Conservation (phyloP, 2,888 invertebrate species). For the Drosophila subsilvestris region DNA sequence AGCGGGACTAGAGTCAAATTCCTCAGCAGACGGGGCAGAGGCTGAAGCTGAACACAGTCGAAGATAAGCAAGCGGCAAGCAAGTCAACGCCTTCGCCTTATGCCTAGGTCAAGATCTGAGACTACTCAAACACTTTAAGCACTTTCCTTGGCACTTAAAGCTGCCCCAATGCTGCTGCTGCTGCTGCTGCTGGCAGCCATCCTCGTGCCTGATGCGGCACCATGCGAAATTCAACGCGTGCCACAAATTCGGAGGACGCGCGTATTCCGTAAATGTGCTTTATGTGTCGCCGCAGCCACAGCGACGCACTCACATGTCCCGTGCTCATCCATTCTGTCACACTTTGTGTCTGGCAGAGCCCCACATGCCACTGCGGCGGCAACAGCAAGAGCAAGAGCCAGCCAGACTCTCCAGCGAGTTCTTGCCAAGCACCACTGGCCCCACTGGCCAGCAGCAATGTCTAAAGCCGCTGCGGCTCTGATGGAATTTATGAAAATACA, state of each 20-base stretch:
- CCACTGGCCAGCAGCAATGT: conserved; percentile 35
- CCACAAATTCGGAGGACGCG: conserved; percentile 45
- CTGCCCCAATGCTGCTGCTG: not conserved
- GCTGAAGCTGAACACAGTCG: conserved; percentile 13
- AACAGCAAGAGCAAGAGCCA: conserved; percentile 33
- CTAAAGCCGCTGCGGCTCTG: conserved; percentile 49
- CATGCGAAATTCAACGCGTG: conserved; percentile 52
- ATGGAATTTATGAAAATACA: conserved; percentile 60
- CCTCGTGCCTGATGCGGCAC: not conserved
- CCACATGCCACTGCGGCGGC: conserved; percentile 39
- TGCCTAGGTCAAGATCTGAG: conserved; percentile 44
- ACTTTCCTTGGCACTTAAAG: conserved; percentile 33
- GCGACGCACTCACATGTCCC: conserved; percentile 9
- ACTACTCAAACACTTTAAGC: conserved; percentile 11
- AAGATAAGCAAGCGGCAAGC: conserved; percentile 40
- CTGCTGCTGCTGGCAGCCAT: not conserved
- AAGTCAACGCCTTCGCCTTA: conserved; percentile 8
- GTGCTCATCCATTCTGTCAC: conserved; percentile 22
- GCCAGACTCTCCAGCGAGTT: conserved; percentile 18
- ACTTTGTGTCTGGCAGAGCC: conserved; percentile 1
- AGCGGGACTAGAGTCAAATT: not conserved
- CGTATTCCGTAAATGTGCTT: conserved; percentile 47
- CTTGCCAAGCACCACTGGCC: conserved; percentile 32
- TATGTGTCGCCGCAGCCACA: conserved; percentile 34
- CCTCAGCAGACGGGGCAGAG: conserved; percentile 6